These are phyloP conservation scores for Oryzias woworae DNA, from an alignment of 2,113 vertebrate genomes.

Conservation along the genomic window DNA sequence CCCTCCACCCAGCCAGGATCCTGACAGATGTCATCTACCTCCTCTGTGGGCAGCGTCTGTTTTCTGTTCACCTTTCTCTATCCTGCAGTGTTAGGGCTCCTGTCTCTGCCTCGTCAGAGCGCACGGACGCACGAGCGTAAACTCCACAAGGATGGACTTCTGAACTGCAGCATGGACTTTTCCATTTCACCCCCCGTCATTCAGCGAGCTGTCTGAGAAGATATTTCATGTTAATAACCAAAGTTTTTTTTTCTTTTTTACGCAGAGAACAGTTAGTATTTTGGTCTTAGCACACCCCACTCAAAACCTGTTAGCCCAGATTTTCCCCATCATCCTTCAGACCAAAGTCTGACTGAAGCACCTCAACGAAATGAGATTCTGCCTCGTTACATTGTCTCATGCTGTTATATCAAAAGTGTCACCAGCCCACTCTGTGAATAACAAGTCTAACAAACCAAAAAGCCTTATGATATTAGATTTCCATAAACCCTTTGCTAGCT, in stretches of 20 bases:
- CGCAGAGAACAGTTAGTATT: constrained; percentile 66
- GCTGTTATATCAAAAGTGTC: constrained; percentile 71
- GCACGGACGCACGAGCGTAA: constrained; percentile 19
- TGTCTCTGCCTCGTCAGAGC: constrained; percentile 65
- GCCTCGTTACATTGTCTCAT: constrained; percentile 72
- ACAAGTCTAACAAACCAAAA: constrained; percentile 73
- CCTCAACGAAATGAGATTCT: constrained; percentile 74
- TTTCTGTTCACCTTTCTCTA: constrained; percentile 78
- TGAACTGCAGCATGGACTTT: constrained; percentile 4
- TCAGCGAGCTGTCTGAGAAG: constrained; percentile 33
- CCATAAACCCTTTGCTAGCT: constrained; percentile 69
- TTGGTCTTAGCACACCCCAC: constrained; percentile 73
- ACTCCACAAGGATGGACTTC: constrained; percentile 31
- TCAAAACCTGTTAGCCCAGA: constrained; percentile 77
- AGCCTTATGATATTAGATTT: constrained; percentile 71
- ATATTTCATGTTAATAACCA: constrained; percentile 66
- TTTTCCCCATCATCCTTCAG: constrained; percentile 73
- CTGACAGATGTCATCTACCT: constrained; percentile 80
- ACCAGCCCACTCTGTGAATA: constrained; percentile 67
- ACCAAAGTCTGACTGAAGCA: constrained; percentile 70
- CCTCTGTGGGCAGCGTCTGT: constrained; percentile 79
- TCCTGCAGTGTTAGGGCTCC: constrained; percentile 76
- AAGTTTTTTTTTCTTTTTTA: constrained; percentile 52
- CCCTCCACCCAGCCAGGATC: constrained; percentile 66
- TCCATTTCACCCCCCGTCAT: constrained; percentile 29